Evolutionary conservation across 2,888 invertebrate genomes (phyloP), one percentile per base, ranked within the genome.

Genomic region (Drosophila antonietae): DNA sequence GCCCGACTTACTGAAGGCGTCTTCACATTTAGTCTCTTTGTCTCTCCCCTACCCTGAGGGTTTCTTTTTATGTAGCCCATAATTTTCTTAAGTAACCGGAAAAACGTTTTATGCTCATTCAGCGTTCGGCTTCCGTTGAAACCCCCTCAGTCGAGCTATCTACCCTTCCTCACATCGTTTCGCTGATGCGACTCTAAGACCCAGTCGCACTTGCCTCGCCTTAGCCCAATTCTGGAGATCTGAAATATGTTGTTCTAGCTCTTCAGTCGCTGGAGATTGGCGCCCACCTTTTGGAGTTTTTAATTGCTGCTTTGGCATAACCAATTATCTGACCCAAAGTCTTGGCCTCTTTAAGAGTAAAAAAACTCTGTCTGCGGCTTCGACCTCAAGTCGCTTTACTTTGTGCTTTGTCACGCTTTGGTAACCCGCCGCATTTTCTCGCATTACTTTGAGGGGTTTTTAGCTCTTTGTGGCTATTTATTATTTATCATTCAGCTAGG

Each of bases 61-160:
- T 46, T 80, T 64, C 35, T 55, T 75, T 75, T 79, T 75, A 68
- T 64, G 64, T 67, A 82, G 76, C 86, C 88, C 68, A 88, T 88
- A 76, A 84, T 89, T 84, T 89, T 79, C 56, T 65, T 74, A 73
- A 82, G 52, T 65, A 85, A 79, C 76, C 88, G 88, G 89, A 89
- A 84, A 81, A 84, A 73, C 74, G 76, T 74, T 88, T 83, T 74
- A 68, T 53, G 62, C 69, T 80, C 65, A 35, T 56, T 46, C 23
- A 14, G 7, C 62, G 46, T 43, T 79, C 51, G 43, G 64, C 81
- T 73, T 78, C 81, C 81, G 78, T 61, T 67, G 10, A 28, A 46
- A 23, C 23, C 47, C 47, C 8, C 7, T 23, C n/a, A 7, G 7
- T 44, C 10, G 18, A 6, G 23, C 9, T 28, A 49, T 12, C 65